Percentiles rank a stretch among this genome's conserved stretches.
Evolutionary conservation across 2,113 vertebrate genomes (phyloP).

Genomic region (Benitochromis conjunctus): DNA sequence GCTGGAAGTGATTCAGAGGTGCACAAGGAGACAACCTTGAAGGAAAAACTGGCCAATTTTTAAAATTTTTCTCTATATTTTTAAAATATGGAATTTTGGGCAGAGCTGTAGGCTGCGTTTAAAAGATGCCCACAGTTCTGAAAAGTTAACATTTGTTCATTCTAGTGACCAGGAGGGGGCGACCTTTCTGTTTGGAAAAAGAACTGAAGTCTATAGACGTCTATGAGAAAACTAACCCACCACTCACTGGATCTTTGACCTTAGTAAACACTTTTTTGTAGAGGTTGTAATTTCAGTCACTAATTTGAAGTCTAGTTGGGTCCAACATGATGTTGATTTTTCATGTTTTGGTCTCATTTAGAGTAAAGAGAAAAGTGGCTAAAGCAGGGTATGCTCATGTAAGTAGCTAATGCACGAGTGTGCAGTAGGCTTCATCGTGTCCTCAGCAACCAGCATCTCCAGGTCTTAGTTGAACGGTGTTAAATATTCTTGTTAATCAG

Average conservation of each 20-base stretch:
- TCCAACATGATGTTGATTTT: neutral
- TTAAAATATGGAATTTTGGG: neutral
- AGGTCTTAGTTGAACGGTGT: neutral
- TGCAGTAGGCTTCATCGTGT: neutral
- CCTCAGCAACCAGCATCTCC: neutral
- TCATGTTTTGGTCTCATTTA: accelerated
- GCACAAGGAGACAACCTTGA: neutral
- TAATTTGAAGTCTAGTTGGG: neutral
- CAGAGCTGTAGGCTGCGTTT: neutral
- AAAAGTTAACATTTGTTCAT: accelerated
- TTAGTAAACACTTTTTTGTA: neutral
- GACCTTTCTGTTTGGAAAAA: neutral
- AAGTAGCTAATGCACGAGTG: neutral
- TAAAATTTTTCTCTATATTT: neutral
- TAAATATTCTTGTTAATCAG: neutral
- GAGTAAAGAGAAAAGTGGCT: neutral
- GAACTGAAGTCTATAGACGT: neutral
- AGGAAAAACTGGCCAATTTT: neutral
- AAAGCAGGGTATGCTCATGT: neutral
- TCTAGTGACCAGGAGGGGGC: neutral
- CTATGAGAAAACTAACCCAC: neutral
- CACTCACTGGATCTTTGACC: neutral
- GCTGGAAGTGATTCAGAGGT: neutral
- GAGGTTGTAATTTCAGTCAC: neutral
- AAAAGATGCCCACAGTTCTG: neutral